These are phyloP conservation scores for Lepas anatifera DNA, from an alignment of 2,888 invertebrate species.

Conservation along the genomic window DNA sequence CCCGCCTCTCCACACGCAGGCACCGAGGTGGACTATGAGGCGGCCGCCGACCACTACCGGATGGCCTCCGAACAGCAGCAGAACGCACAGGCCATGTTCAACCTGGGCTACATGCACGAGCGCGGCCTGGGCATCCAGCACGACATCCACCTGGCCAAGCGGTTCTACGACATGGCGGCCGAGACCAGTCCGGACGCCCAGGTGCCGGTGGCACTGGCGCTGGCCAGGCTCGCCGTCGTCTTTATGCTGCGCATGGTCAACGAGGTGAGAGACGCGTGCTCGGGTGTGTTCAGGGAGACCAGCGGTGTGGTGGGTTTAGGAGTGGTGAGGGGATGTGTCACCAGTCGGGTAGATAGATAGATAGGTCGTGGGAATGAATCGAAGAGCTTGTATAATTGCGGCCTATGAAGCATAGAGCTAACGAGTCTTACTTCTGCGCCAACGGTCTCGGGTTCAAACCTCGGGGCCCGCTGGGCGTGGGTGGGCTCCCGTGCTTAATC, in stretches of 20 bases:
- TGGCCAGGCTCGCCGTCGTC: conserved; percentile 65
- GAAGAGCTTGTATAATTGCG: too few species aligned
- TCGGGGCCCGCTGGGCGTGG: too few species aligned
- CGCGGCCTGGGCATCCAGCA: conserved; percentile 76
- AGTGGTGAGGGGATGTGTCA: too few species aligned
- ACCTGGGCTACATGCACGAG: conserved; percentile 99
- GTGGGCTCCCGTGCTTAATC: too few species aligned
- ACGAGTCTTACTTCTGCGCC: too few species aligned
- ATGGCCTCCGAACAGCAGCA: conserved; percentile 87
- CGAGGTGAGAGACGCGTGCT: conserved; percentile 50
- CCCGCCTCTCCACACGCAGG: conserved; percentile 43
- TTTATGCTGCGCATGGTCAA: conserved; percentile 59
- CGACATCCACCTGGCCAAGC: conserved; percentile 90
- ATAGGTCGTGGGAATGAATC: too few species aligned
- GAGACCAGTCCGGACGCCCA: conserved; percentile 86
- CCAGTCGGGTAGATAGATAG: too few species aligned
- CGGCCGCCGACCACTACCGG: conserved; percentile 81
- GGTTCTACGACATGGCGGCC: conserved; percentile 91
- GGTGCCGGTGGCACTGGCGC: conserved; percentile 81
- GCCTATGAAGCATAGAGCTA: too few species aligned
- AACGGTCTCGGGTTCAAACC: too few species aligned
- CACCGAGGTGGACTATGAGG: conserved; percentile 78
- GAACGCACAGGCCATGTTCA: conserved; percentile 97
- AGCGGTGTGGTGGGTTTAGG: too few species aligned
- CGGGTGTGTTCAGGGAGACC: too few species aligned